Conservation (phyloP, 1,140 invertebrate species). For the Trachelipus rathkii region DNA sequence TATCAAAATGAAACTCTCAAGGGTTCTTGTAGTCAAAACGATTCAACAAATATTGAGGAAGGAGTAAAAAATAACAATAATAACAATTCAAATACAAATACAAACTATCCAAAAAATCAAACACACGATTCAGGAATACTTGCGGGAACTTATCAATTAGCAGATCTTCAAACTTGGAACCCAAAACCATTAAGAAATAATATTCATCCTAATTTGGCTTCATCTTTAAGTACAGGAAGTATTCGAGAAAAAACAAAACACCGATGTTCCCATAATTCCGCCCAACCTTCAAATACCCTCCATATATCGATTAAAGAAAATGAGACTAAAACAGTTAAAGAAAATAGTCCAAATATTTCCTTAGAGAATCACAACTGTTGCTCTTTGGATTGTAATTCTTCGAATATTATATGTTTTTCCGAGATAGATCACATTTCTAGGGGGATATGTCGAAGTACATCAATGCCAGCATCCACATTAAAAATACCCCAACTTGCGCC, state of each 20-base stretch:
- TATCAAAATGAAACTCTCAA: not conserved
- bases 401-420: not conserved
- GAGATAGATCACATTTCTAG: not conserved
- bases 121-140: constrained; percentile 5
- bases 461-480: not conserved
- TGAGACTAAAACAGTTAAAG: not conserved
- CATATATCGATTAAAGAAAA: not conserved
- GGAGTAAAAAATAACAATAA: constrained; percentile 32
- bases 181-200: constrained; percentile 22
- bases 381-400: not conserved
- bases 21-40: constrained; percentile 8
- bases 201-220: constrained; percentile 8
- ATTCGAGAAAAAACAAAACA: not conserved
- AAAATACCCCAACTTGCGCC: not conserved
- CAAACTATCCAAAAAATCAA: not conserved
- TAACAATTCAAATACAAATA: constrained; percentile 25
- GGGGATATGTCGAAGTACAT: not conserved
- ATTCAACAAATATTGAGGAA: constrained; percentile 19
- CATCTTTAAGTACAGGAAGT: not conserved
- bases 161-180: constrained; percentile 41
- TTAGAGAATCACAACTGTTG: not conserved
- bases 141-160: constrained; percentile 40
- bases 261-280: not conserved
- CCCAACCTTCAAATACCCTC: constrained; percentile 12
- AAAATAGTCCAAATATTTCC: not conserved